phyloP scores from a whole-genome alignment of 1,140 invertebrate genomes.

The Bombus waltoni region DNA sequence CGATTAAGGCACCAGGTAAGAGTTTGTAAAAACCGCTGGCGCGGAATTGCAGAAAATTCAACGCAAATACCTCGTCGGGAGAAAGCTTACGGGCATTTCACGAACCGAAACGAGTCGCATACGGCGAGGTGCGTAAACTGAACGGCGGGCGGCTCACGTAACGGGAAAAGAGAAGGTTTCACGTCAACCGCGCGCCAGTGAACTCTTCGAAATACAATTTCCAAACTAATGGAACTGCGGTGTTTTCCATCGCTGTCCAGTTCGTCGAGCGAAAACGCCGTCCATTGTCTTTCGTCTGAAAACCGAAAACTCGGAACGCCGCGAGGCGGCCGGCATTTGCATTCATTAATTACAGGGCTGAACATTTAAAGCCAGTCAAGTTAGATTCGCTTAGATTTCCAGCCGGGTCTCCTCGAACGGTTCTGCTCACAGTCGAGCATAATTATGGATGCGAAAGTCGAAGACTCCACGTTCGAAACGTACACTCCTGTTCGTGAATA shows the following conservation, averaged over 20 bases:
- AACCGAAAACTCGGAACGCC: background rate
- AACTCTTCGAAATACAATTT: constrained; percentile 18
- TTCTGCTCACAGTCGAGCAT: no score
- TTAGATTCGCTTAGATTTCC: background rate
- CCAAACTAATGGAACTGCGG: constrained; percentile 13
- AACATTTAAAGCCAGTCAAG: background rate
- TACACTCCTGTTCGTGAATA: background rate
- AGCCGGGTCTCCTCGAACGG: no score
- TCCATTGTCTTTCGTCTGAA: constrained; percentile 7
- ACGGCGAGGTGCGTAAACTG: background rate
- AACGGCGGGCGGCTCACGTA: background rate
- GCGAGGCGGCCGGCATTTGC: background rate
- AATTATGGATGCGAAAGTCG: background rate
- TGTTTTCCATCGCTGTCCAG: background rate
- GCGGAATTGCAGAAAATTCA: no score
- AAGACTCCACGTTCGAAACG: background rate
- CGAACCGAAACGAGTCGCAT: background rate
- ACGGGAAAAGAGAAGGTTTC: background rate
- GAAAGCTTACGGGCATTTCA: background rate
- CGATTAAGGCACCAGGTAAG: no score
- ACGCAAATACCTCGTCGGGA: no score
- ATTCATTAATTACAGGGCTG: constrained; percentile 8
- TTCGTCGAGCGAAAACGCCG: background rate
- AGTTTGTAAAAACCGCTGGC: no score
- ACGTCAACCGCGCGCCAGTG: background rate